Evolutionary conservation across 2,888 invertebrate species (phyloP), one percentile per base, ranked within the genome.

Genomic region (Eristalinus aeneus): DNA sequence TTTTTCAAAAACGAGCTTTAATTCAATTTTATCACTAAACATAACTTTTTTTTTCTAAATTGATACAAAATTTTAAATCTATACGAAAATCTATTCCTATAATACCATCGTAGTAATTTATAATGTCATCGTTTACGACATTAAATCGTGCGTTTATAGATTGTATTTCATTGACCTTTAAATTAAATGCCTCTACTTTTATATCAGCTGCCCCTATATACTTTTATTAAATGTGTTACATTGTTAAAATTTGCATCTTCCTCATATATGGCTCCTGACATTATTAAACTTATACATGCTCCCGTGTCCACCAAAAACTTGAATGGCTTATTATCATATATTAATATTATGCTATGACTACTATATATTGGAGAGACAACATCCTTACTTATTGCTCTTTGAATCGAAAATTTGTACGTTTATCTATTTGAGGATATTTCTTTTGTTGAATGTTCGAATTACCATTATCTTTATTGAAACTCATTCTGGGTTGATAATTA

Each of bases 91-190:
- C n/a, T n/a, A n/a, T n/a, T n/a, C n/a, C n/a, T n/a, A n/a, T n/a
- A n/a, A n/a, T n/a, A n/a, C n/a, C n/a, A n/a, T n/a, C n/a, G n/a
- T n/a, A n/a, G n/a, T n/a, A n/a, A n/a, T n/a, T n/a, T n/a, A n/a
- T n/a, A n/a, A n/a, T n/a, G n/a, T n/a, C 53, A 60, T 69, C 54
- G 1, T 61, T 69, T 69, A 77, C 61, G 27, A 77, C 69, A 16
- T 69, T 54, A 54, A 76, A 68, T 32, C 4, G 16, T 20, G 58
- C 27, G 27, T 27, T 27, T 27, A 27, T 27, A 27, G 27, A 27
- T 27, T 27, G 27, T 27, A 27, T 27, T 27, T 27, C 27, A 27
- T 27, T 27, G 27, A 27, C 27, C 5, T 58, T 8, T 71, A 46
- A 27, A 74, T 74, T 34, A 75, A 22, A 75, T 34, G 34, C 34